phyloP scores from a whole-genome alignment of 2,797 vertebrate genomes.

The Acestrorhynchus altus region DNA sequence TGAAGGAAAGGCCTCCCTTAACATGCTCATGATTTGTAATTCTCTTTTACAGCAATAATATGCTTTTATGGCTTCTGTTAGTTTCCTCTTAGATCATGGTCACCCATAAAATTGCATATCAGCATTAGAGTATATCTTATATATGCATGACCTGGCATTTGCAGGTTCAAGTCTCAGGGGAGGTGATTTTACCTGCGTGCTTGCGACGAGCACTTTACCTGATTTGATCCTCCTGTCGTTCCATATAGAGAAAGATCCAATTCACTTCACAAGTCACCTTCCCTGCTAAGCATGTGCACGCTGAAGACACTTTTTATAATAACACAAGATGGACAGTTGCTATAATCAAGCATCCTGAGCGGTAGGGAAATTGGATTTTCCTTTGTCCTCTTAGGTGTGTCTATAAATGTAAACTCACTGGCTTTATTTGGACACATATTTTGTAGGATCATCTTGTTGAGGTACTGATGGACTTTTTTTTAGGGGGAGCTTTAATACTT shows the following conservation, averaged over 20 bases:
- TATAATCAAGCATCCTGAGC: background rate
- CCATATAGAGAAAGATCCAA: conserved; percentile 31
- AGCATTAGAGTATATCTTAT: background rate
- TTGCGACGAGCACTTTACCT: conserved; percentile 38
- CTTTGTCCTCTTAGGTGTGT: background rate
- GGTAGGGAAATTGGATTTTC: background rate
- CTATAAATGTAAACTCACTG: background rate
- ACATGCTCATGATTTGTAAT: background rate
- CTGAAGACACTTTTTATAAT: conserved; percentile 23
- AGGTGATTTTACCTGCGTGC: conserved; percentile 11
- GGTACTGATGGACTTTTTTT: too few relatives aligned
- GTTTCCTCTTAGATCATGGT: conserved; percentile 14
- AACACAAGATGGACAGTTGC: background rate
- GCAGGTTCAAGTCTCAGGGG: conserved; percentile 9
- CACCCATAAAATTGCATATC: background rate
- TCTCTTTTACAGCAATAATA: conserved; percentile 10
- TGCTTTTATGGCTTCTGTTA: conserved; percentile 8
- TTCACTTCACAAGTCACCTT: conserved; percentile 42
- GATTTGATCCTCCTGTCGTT: conserved; percentile 34
- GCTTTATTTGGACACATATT: too few relatives aligned
- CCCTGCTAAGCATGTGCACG: conserved; percentile 15
- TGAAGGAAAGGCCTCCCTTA: background rate
- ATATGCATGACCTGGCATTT: conserved; percentile 25
- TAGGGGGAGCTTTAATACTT: too few relatives aligned
- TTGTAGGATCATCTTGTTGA: too few relatives aligned